Evolutionary conservation across 2,113 vertebrate species (phyloP).

Genomic region (Columba livia): DNA sequence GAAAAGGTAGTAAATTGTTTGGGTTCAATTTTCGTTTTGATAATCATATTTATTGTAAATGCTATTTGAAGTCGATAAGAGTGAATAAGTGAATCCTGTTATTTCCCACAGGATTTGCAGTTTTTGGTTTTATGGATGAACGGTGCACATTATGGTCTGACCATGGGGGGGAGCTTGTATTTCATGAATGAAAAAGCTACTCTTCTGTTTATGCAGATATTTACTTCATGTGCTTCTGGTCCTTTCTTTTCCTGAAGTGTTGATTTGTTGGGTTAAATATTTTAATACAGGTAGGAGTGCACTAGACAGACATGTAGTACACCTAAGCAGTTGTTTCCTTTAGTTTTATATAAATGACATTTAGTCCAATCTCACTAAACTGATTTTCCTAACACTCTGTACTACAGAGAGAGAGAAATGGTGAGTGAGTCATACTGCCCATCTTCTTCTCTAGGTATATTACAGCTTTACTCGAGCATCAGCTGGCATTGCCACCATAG

Average conservation of each 20-base stretch:
- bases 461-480: neutral
- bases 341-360: neutral
- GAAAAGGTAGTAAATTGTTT: neutral
- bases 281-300: neutral
- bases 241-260: neutral
- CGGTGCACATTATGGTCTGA: neutral
- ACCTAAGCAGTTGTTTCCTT: neutral
- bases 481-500: neutral
- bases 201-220: neutral
- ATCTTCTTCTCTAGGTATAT: neutral
- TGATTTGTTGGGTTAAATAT: neutral
- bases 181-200: neutral
- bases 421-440: neutral
- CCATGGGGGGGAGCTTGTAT: slow-evolving; percentile 29
- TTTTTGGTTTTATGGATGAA: neutral
- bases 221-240: neutral
- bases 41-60: neutral
- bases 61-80: neutral
- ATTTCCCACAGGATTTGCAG: neutral
- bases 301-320: neutral
- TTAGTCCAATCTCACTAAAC: neutral
- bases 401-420: neutral
- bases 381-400: neutral
- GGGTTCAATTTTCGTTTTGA: neutral
- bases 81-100: neutral